Evolutionary conservation across 2,888 invertebrate genomes (phyloP).

Genomic region (Andricus curvator): DNA sequence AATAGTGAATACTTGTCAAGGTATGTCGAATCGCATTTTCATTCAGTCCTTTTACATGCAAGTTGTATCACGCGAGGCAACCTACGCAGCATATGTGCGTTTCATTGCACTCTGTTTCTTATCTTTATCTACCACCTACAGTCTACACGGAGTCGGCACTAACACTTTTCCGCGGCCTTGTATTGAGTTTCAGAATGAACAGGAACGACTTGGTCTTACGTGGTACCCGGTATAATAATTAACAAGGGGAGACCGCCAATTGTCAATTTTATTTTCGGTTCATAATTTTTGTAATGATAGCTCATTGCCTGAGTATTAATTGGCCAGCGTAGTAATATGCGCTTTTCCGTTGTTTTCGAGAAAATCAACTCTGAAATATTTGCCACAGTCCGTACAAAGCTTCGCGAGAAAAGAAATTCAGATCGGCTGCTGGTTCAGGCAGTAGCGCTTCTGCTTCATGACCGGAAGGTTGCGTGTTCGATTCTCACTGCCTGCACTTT

Average conservation of each 20-base stretch:
- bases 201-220: not conserved
- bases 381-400: no score
- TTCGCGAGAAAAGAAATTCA: no score
- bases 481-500: no score
- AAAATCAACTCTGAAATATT: no score
- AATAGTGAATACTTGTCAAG: not conserved
- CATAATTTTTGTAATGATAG: no score
- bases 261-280: no score
- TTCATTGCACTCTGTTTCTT: slow-evolving; percentile 29
- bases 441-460: no score
- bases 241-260: not conserved
- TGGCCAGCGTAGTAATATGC: no score
- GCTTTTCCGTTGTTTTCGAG: no score
- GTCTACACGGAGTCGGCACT: not conserved
- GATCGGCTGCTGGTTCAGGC: no score
- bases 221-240: not conserved
- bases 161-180: slow-evolving; percentile 2
- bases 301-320: no score
- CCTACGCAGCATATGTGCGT: slow-evolving; percentile 6
- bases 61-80: slow-evolving; percentile 5
- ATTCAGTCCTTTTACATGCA: slow-evolving; percentile 7
- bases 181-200: slow-evolving; percentile 34
- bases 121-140: slow-evolving; percentile 29
- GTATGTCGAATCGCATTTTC: slow-evolving; percentile 5
- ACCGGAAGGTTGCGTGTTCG: no score